Conservation (phyloP, 2,113 vertebrate species). For the Phyllostomus hastatus region DNA sequence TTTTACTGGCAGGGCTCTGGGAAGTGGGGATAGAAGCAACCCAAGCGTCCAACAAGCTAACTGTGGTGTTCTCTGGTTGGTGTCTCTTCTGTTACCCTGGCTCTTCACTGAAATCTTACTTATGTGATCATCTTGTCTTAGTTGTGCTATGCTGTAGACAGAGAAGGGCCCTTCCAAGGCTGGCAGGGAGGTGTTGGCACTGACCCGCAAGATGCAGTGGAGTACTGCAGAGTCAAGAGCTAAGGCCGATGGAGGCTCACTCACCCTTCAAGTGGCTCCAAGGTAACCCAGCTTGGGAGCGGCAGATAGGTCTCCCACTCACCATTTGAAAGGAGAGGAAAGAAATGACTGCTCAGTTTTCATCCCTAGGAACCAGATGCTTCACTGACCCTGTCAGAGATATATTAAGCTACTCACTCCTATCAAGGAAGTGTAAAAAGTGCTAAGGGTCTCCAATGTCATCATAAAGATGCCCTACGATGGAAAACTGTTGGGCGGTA, state of each 20-base stretch:
- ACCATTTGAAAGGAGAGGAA: not conserved
- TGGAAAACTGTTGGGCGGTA: not conserved
- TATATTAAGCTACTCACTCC: not conserved
- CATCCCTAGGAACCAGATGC: not conserved
- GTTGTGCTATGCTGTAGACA: not conserved
- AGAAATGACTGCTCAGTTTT: not conserved
- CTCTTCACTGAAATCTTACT: not conserved
- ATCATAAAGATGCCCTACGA: not conserved
- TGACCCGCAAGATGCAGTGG: not conserved
- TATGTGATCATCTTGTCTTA: not conserved
- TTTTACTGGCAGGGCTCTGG: not conserved
- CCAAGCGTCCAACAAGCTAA: accelerated
- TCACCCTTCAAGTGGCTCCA: not conserved
- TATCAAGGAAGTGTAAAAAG: not conserved
- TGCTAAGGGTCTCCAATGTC: too few species aligned
- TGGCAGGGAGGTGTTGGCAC: not conserved
- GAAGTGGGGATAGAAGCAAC: not conserved
- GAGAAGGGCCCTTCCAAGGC: not conserved
- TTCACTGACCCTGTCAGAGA: not conserved
- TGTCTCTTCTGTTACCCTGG: not conserved
- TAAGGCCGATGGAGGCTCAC: not conserved
- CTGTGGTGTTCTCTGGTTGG: not conserved
- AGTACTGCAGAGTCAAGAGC: not conserved
- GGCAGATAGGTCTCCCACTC: not conserved
- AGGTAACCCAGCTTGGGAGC: not conserved